Base-by-base conservation (phyloP, 64 coral and sea anemone genomes). In the Anthopleura sola region DNA sequence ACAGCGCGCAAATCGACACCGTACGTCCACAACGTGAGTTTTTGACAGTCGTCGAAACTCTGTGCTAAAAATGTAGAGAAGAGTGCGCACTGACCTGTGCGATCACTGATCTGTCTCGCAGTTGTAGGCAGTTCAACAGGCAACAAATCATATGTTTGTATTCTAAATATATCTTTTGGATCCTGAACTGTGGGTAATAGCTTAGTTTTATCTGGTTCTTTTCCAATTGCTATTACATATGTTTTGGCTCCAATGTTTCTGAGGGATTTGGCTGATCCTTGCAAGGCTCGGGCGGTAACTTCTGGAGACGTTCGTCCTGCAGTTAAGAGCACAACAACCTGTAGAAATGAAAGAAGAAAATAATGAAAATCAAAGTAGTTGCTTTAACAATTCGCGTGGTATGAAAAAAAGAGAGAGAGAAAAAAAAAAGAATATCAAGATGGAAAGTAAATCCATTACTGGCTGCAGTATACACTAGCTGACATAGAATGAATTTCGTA, bases 151-250 rank as follows among this genome's bases (percentile, higher is more conserved):
- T 44, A 79, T 47, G 76, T 16, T 6, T 79, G 37, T 44, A 79
- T 79, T 47, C 76, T 38, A 86, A 94, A 94, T 3, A 94, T 44
- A 47, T 94, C 84, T 24, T 48, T 49, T 54, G 28, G 78, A 29
- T 86, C 75, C 23, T 90, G 82, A 16, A 90, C 88, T 4, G 86
- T 53, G 34, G 88, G n/a, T 74, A 57, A 15, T 17, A 94, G 84
- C 56, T 94, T 49, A 6, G 51, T 47, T n/a, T 80, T 54, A 37
- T 86, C 60, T 6, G 83, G 31, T 8, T 78, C 19, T 24, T 5
- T 79, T 79, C 76, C 76, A 6, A 79, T 79, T 24, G 76, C 76
- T 44, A 79, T 48, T 16, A 89, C 80, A 39, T 83, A 89, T 26
- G 82, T 51, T 69, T 83, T 89, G 64, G 81, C 87, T n/a, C 87